Evolutionary conservation across 1,140 invertebrate genomes (phyloP), one percentile per base, ranked within the genome.

Genomic region (Euwallacea fornicatus): DNA sequence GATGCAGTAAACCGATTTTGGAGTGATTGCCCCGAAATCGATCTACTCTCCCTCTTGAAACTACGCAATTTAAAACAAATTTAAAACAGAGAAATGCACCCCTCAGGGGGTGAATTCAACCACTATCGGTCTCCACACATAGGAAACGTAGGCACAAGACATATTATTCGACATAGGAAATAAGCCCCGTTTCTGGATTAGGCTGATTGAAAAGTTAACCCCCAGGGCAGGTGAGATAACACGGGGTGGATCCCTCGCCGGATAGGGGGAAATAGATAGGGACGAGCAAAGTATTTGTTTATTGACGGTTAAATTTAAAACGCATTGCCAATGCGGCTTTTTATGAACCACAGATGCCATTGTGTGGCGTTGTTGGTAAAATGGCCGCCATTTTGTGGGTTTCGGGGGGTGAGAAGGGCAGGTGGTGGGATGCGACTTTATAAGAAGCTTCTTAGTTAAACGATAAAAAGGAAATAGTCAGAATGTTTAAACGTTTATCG

Each of bases 171-270:
- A 33, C 21, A 33, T 33, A 33, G 21, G 21, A 33, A 33, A 33
- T 33, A 33, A 33, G 21, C 21, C 66, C 11, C 59, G 41, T 44
- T 62, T 42, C 61, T 33, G 54, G 61, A 70, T 70, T 63, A 70
- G 64, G 64, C 72, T 76, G 75, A 77, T 77, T 77, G 76, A 77
- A 77, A 77, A 77, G 73, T 66, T 62, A 56, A 69, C 64, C 76
- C 76, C 60, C 53, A 62, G 74, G 74, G 71, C 76, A 77, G 76
- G 76, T 77, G 76, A 77, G 76, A 77, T 74, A 76, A 74, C 76
- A 74, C 74, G 69, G 74, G 73, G 74, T 73, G 65, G 58, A 47
- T 56, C 68, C 69, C 73, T 71, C 33, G 11, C 42, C n/a, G 46
- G 42, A 55, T 50, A 65, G 66, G 72, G 72, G 67, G 69, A 75